Percentiles rank a stretch among this genome's conserved stretches.
phyloP scores from a whole-genome alignment of 2,888 invertebrate species.

The Cynaeus angustus region DNA sequence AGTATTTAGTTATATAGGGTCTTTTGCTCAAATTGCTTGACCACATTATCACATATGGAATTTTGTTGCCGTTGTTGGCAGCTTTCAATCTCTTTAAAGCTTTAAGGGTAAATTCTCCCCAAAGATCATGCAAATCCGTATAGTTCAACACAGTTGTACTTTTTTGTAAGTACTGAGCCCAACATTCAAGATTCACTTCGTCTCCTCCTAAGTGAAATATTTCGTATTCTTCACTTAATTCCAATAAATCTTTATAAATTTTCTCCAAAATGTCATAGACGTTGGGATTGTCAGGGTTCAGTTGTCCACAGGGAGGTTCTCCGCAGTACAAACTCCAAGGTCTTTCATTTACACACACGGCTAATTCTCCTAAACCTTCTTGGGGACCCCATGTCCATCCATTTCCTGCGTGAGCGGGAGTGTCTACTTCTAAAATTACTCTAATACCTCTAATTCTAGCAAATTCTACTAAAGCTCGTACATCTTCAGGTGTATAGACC shows the following conservation, averaged over 20 bases:
- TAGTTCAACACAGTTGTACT: slow-evolving; percentile 73
- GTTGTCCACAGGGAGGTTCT: slow-evolving; percentile 90
- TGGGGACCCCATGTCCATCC: slow-evolving; percentile 90
- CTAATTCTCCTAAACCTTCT: slow-evolving; percentile 84
- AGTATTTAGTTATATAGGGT: slow-evolving; percentile 76
- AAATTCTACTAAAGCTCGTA: slow-evolving; percentile 83
- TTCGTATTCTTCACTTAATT: slow-evolving; percentile 84
- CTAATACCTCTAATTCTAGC: slow-evolving; percentile 89
- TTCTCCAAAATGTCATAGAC: slow-evolving; percentile 83
- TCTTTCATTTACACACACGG: slow-evolving; percentile 83
- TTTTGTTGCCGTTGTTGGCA: slow-evolving; percentile 76
- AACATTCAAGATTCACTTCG: slow-evolving; percentile 87
- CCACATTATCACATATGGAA: slow-evolving; percentile 80
- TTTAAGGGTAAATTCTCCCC: slow-evolving; percentile 85
- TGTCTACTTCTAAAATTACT: slow-evolving; percentile 91
- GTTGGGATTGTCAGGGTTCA: slow-evolving; percentile 87
- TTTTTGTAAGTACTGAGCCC: slow-evolving; percentile 75
- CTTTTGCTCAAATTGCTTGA: slow-evolving; percentile 84
- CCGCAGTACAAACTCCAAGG: slow-evolving; percentile 88
- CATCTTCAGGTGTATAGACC: slow-evolving; percentile 80
- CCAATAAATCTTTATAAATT: slow-evolving; percentile 83
- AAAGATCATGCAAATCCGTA: slow-evolving; percentile 83
- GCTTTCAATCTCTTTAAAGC: slow-evolving; percentile 75
- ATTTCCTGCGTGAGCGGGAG: slow-evolving; percentile 91
- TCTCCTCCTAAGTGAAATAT: slow-evolving; percentile 90